Evolutionary conservation across 2,888 invertebrate genomes (phyloP).

Genomic region (Catocala nupta): DNA sequence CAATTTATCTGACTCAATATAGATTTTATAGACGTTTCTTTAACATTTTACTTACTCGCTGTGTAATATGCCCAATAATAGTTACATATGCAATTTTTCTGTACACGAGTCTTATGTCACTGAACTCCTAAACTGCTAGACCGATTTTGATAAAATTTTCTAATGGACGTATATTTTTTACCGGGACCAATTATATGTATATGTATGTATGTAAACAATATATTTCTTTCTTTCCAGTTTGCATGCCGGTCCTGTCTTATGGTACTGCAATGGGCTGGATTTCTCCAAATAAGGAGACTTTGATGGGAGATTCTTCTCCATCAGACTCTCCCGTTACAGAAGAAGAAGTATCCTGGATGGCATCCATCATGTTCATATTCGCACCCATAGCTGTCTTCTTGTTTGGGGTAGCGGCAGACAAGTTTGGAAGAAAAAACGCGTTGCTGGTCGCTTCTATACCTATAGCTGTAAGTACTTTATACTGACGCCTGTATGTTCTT

Average conservation of each 20-base stretch:
- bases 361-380: slow-evolving; percentile 86
- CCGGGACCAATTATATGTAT: no score
- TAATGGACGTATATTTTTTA: no score
- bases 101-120: no score
- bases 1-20: no score
- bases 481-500: no score
- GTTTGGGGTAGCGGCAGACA: slow-evolving; percentile 83
- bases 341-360: slow-evolving; percentile 86
- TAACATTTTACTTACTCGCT: no score
- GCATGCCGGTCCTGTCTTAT: slow-evolving; percentile 84
- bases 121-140: no score
- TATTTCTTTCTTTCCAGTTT: slow-evolving; percentile 68
- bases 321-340: slow-evolving; percentile 70
- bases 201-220: background rate
- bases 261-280: slow-evolving; percentile 88
- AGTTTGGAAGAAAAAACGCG: slow-evolving; percentile 83
- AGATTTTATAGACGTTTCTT: no score
- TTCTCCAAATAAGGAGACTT: slow-evolving; percentile 82
- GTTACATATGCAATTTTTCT: no score
- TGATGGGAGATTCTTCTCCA: slow-evolving; percentile 78
- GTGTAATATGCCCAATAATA: no score
- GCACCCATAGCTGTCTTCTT: slow-evolving; percentile 86
- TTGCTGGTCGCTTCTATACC: slow-evolving; percentile 73
- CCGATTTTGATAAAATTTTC: no score
- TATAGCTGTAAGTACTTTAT: slow-evolving; percentile 67